These are phyloP conservation scores for Sus cebifrons DNA, from an alignment of 2,797 vertebrate genomes.

Conservation along the genomic window DNA sequence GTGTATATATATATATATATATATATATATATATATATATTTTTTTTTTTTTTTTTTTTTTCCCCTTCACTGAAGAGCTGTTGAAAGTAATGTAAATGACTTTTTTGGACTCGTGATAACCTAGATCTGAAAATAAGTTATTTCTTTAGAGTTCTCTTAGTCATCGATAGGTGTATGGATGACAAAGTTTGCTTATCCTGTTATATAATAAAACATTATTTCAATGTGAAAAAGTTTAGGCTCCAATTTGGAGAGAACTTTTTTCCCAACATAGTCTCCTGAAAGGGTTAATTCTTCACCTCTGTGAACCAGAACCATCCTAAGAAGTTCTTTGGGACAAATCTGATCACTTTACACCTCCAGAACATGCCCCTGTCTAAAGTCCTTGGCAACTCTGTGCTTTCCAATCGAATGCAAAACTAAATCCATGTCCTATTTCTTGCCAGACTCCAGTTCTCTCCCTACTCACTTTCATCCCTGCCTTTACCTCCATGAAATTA, in stretches of 20 bases:
- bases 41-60: neutral
- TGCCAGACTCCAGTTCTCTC: neutral
- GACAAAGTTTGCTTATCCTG: constrained; percentile 12
- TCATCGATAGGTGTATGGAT: neutral
- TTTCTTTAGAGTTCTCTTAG: constrained; percentile 33
- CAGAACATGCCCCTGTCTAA: neutral
- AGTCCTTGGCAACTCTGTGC: neutral
- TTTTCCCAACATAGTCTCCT: neutral
- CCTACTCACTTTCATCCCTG: neutral
- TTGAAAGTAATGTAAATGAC: constrained; percentile 37
- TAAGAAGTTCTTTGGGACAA: neutral
- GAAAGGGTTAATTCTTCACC: neutral
- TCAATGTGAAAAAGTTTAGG: neutral
- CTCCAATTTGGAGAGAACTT: neutral
- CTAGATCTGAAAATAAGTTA: constrained; percentile 24
- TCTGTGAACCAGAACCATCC: neutral
- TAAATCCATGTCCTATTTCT: neutral
- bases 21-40: too few species aligned
- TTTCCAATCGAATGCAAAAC: neutral
- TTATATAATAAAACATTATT: neutral
- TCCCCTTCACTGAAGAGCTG: neutral
- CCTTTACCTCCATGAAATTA: neutral
- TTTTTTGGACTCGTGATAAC: constrained; percentile 17
- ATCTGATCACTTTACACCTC: neutral
- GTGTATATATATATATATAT: too few species aligned